Evolutionary conservation across 2,113 vertebrate species (phyloP), one percentile per base, ranked within the genome.

Genomic region (Acrocephalus arundinaceus): DNA sequence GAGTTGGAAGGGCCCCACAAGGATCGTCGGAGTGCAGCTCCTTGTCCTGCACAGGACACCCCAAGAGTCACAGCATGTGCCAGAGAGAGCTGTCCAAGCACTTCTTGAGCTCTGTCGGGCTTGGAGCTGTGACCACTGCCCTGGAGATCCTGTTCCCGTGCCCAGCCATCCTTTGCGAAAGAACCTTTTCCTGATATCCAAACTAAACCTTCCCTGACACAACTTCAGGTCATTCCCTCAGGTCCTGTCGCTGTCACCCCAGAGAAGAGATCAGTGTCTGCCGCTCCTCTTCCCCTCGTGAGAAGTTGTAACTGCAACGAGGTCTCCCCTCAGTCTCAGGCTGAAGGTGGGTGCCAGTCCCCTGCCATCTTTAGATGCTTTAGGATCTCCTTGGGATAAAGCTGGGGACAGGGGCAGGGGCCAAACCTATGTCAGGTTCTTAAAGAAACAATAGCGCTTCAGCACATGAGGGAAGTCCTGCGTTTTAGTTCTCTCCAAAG

Each of bases 401-500:
- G 5, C 14, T 28, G 39, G 4, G 31, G 2, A 7, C 4, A 3
- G 9, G 14, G 9, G 5, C 30, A 77, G 22, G 15, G 13, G 5
- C 3, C 12, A 37, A 71, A 55, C 4, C 7, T 6, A 1, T 1
- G 2, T 5, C 6, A 3, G 9, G 19, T 27, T 54, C 20, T 55
- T 55, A 8, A 39, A 30, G 13, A 75, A 57, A 46, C 0, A 0
- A 2, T 9, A 62, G 8, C 31, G 19, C n/a, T 48, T 58, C 7
- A 18, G n/a, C 5, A 0, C 2, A 1, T 14, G 16, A 25, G 20
- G 18, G 52, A 46, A 51, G 43, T 33, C 2, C 4, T 17, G 16
- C 0, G 0, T 43, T 49, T 59, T 10, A 1, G 13, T 84, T 74
- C 51, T 39, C 46, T 10, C 7, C 46, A 41, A 4, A 65, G 54